phyloP scores from a whole-genome alignment of 2,888 invertebrate genomes.

The Ctenicera cuprea region DNA sequence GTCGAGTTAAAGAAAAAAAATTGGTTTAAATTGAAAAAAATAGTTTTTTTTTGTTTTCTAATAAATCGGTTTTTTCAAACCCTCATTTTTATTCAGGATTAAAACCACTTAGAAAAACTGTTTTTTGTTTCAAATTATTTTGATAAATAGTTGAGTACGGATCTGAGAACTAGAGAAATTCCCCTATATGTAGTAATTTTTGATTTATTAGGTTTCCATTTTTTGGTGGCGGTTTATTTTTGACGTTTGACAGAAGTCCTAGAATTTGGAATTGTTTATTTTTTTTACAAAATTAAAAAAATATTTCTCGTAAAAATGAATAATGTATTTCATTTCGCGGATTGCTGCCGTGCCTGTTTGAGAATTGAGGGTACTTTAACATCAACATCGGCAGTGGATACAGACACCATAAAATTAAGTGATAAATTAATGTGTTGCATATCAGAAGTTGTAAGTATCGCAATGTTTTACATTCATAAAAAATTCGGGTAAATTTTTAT shows the following conservation, averaged over 20 bases:
- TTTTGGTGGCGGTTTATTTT: slow-evolving; percentile 21
- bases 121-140: no score
- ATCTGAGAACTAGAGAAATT: neutral
- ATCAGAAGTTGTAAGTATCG: slow-evolving; percentile 52
- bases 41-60: no score
- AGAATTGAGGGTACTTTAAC: slow-evolving; percentile 51
- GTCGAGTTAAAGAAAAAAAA: no score
- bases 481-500: neutral
- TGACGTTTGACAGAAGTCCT: slow-evolving; percentile 30
- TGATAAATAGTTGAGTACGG: neutral
- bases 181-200: neutral
- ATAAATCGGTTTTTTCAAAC: no score
- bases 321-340: slow-evolving; percentile 50
- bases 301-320: slow-evolving; percentile 48
- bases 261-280: slow-evolving; percentile 43
- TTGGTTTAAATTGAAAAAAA: no score
- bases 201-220: neutral
- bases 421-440: slow-evolving; percentile 53
- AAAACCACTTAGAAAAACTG: no score
- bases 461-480: neutral
- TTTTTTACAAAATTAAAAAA: slow-evolving; percentile 30
- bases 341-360: slow-evolving; percentile 53
- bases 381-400: slow-evolving; percentile 47
- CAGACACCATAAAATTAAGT: slow-evolving; percentile 52
- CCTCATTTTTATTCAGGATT: no score